Conservation (phyloP, 2,113 vertebrate species). For the Microtus ochrogaster region DNA sequence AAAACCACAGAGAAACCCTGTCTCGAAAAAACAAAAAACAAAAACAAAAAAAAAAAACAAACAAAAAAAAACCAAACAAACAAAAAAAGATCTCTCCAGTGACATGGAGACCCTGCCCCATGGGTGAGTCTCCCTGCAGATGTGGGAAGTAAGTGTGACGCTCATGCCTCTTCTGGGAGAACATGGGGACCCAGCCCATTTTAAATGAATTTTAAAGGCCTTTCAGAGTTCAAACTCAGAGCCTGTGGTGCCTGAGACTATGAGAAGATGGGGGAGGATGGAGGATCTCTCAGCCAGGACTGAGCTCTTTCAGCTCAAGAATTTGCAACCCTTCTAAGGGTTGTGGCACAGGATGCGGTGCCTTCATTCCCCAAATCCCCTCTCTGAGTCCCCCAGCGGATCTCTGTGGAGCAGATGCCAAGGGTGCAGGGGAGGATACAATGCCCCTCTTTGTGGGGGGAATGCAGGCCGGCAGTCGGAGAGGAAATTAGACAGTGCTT, state of each 20-base stretch:
- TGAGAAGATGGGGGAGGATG: conserved; percentile 49
- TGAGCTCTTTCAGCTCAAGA: conserved; percentile 79
- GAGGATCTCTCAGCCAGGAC: conserved; percentile 76
- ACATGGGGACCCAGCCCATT: conserved; percentile 55
- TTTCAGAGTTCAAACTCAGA: neutral
- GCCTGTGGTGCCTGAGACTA: conserved; percentile 77
- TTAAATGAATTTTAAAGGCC: conserved; percentile 55
- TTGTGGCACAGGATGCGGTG: conserved; percentile 74
- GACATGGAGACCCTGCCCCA: conserved; percentile 34
- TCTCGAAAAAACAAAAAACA: too few relatives aligned
- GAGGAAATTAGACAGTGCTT: conserved; percentile 83
- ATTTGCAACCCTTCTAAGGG: conserved; percentile 88
- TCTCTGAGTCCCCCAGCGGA: neutral
- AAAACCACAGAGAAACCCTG: too few relatives aligned
- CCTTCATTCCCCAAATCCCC: conserved; percentile 59
- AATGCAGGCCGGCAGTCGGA: conserved; percentile 72
- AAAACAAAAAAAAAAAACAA: too few relatives aligned
- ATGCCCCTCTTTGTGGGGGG: conserved; percentile 80
- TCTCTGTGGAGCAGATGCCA: conserved; percentile 84
- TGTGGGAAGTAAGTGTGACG: conserved; percentile 59
- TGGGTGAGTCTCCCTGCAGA: conserved; percentile 47
- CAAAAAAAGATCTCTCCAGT: conserved; percentile 40
- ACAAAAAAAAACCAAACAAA: too few relatives aligned
- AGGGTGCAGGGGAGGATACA: conserved; percentile 76
- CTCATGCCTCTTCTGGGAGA: conserved; percentile 84